Percentiles rank a stretch among this genome's conserved stretches.
Conservation (phyloP, 2,797 vertebrate genomes). For the Betta splendens region DNA sequence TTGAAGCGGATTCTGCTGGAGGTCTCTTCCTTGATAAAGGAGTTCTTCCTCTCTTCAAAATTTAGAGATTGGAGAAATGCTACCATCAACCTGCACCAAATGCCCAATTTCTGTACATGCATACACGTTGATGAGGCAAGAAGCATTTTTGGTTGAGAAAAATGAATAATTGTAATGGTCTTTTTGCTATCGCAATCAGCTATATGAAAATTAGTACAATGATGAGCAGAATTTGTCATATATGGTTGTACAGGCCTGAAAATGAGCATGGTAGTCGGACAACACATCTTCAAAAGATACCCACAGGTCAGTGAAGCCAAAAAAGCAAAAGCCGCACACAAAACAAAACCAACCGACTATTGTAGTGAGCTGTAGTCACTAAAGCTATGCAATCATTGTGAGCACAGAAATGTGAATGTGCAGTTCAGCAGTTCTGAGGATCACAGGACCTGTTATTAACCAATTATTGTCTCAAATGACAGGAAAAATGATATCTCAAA, state of each 20-base stretch:
- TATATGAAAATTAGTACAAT: neutral
- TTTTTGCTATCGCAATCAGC: neutral
- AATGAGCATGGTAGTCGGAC: neutral
- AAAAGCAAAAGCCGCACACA: slow-evolving; percentile 15
- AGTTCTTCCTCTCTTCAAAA: no score
- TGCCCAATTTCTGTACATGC: slow-evolving; percentile 30
- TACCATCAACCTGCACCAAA: slow-evolving; percentile 57
- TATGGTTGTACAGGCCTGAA: neutral
- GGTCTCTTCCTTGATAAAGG: no score
- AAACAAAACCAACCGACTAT: neutral
- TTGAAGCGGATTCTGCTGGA: no score
- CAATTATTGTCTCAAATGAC: slow-evolving; percentile 47
- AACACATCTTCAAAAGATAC: slow-evolving; percentile 20
- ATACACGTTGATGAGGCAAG: slow-evolving; percentile 9
- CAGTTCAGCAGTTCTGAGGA: slow-evolving; percentile 36
- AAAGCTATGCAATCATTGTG: slow-evolving; percentile 28
- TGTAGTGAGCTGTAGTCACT: slow-evolving; percentile 17
- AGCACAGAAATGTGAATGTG: slow-evolving; percentile 35
- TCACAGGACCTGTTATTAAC: slow-evolving; percentile 46
- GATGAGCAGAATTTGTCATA: neutral
- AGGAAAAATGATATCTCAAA: slow-evolving; percentile 41
- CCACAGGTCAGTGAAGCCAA: neutral
- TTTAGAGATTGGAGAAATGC: slow-evolving; percentile 59
- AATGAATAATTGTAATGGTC: slow-evolving; percentile 6
- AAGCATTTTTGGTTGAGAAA: no score